Percentiles rank a stretch among this genome's conserved stretches.
These are phyloP conservation scores for Nomada goodeniana DNA, from an alignment of 2,888 invertebrate genomes.

Conservation along the genomic window DNA sequence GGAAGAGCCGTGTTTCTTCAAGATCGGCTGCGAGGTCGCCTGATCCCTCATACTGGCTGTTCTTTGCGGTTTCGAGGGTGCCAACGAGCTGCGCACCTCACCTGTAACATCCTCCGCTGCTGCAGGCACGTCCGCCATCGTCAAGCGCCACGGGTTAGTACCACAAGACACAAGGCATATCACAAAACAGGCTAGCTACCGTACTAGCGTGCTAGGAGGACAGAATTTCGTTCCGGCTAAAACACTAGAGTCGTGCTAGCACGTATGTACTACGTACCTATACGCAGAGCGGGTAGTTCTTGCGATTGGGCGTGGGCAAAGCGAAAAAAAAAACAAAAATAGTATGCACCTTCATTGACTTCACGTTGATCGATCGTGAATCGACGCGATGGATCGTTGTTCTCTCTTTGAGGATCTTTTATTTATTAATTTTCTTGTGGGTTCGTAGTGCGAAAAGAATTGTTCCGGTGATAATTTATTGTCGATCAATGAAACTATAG, in stretches of 20 bases:
- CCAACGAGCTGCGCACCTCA: conserved; percentile 92
- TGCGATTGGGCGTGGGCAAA: conserved; percentile 24
- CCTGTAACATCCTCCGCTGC: conserved; percentile 87
- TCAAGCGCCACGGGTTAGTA: conserved; percentile 83
- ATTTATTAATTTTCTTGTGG: too few species aligned
- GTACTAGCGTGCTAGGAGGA: conserved; percentile 64
- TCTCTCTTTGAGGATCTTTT: background rate
- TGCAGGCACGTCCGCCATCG: conserved; percentile 83
- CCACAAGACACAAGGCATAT: conserved; percentile 83
- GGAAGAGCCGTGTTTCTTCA: conserved; percentile 70
- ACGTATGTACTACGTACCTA: conserved; percentile 17
- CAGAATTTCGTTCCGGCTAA: conserved; percentile 28
- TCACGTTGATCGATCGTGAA: background rate
- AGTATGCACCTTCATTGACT: too few species aligned
- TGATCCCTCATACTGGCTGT: conserved; percentile 94
- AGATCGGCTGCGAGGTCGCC: conserved; percentile 72
- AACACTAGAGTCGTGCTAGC: conserved; percentile 30
- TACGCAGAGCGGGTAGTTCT: conserved; percentile 13
- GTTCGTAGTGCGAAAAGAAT: too few species aligned
- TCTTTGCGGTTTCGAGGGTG: conserved; percentile 93
- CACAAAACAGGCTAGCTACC: conserved; percentile 78
- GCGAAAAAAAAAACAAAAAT: conserved; percentile 9
- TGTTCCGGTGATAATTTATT: background rate
- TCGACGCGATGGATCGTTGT: background rate
- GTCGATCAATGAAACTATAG: background rate